Base-by-base conservation (phyloP, 2,888 invertebrate species). In the Criorhina ranunculi region DNA sequence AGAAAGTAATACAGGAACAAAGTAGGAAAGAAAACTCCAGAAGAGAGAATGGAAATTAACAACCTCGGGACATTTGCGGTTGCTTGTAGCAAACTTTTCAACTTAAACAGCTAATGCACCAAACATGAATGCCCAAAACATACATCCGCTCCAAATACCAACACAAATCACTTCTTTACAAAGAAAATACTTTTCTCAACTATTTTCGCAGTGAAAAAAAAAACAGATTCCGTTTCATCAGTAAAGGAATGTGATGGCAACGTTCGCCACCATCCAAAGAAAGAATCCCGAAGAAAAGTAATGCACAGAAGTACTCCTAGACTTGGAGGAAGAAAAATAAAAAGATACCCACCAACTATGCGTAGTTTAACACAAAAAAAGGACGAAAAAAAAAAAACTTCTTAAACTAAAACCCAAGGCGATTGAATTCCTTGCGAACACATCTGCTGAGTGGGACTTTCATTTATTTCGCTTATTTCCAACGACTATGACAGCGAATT, bases 381-480 rank as follows among this genome's bases (percentile, higher is more conserved):
- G 24, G 24, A 24, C 1, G 24, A 24, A 24, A n/a, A 35, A n/a
- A 33, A 35, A 53, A 66, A 42, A 53, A 44, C n/a, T 40, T 73
- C 67, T 37, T 37, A 7, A 64, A 15, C n/a, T 57, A 33, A 60
- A 37, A 37, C 72, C 66, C 59, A 55, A 51, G 57, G 64, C 51
- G 64, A 62, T 69, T 49, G 49, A 62, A 69, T 75, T 66, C 51
- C 44, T 76, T 44, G 9, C 5, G 24, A 77, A 72, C 60, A 72
- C 77, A 82, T 77, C 82, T 72, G 66, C 77, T 77, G 60, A 80
- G 53, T 77, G 60, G 46, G 24, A 49, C 67, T 82, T 82, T 77
- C 64, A 82, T 82, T 72, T 62, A 77, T 78, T 82, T 78, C 40
- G 12, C 40, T 76, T 67, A 76, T 66, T 66, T 49, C 55, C 57